Evolutionary conservation across 64 coral and sea anemone species (phyloP).

Genomic region (Montipora sp.): DNA sequence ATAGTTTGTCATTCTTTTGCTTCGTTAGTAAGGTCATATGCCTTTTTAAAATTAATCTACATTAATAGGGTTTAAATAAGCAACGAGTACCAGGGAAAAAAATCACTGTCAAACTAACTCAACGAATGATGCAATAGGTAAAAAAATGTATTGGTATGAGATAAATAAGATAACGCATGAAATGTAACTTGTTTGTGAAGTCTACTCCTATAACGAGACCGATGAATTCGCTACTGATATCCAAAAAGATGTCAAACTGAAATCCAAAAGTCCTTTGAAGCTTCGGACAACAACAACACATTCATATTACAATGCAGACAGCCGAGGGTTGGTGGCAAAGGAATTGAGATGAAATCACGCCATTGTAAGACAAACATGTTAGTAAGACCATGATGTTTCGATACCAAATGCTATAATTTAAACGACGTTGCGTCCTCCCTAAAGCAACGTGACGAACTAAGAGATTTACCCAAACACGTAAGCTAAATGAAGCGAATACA

Average conservation of each 20-base stretch:
- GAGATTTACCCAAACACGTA: no score
- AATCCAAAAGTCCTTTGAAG: background rate
- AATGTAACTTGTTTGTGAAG: no score
- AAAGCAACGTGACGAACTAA: background rate
- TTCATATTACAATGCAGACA: background rate
- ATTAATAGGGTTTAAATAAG: no score
- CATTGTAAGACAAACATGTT: background rate
- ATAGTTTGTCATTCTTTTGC: no score
- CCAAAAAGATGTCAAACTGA: no score
- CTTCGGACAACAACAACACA: background rate
- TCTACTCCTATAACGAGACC: background rate
- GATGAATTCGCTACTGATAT: background rate
- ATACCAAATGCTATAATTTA: background rate
- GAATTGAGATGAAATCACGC: constrained; percentile 2
- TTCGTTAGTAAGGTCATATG: no score
- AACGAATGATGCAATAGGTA: no score
- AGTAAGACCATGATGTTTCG: background rate
- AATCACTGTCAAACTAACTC: no score
- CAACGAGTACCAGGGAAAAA: no score
- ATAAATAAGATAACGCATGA: no score
- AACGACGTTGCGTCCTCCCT: background rate
- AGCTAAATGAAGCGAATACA: background rate
- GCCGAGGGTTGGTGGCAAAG: background rate
- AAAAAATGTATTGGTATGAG: no score
- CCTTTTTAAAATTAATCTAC: no score